Evolutionary conservation across 2,113 vertebrate species (phyloP).

Genomic region (Myrmophylax atrothorax): DNA sequence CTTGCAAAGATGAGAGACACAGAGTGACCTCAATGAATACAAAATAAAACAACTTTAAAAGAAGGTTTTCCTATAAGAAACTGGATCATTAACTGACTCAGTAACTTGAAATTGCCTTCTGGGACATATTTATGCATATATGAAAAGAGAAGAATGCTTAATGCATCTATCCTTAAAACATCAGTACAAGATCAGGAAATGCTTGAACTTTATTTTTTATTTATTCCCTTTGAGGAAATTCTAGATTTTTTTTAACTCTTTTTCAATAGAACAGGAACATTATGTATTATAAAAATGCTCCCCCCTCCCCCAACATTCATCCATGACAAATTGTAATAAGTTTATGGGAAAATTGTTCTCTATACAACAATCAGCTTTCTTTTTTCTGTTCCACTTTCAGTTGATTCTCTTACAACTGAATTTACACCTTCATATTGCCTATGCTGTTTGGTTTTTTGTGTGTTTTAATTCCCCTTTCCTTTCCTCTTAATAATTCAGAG

Average conservation of each 20-base stretch:
- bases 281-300: not conserved
- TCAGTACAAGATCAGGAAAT: not conserved
- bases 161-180: not conserved
- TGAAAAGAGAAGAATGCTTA: not conserved
- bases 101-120: conserved; percentile 6
- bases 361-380: not conserved
- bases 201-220: not conserved
- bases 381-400: not conserved
- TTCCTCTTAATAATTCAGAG: not conserved
- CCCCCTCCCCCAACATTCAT: not conserved
- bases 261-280: not conserved
- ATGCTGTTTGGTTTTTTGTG: not conserved
- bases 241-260: not conserved
- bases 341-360: not conserved
- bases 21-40: conserved; percentile 5
- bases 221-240: not conserved
- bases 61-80: not conserved
- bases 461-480: not conserved
- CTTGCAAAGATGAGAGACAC: conserved; percentile 6
- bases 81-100: not conserved
- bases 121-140: not conserved
- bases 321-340: accelerated
- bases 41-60: conserved; percentile 17
- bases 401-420: not conserved
- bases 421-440: not conserved